phyloP scores from a whole-genome alignment of 2,797 vertebrate genomes.

The Molossus molossus region DNA sequence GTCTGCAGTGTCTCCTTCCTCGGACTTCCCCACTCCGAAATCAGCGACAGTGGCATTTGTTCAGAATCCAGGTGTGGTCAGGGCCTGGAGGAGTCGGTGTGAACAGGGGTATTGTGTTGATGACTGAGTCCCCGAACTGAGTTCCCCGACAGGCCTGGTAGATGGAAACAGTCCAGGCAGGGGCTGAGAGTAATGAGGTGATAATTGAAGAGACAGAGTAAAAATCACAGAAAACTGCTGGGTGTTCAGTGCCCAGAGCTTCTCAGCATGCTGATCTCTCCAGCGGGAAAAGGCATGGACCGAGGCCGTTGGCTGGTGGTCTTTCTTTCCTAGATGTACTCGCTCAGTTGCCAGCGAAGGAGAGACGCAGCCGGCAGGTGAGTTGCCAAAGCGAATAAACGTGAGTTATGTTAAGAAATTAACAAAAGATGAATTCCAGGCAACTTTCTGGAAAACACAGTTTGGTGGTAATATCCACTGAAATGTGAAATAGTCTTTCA shows the following conservation, averaged over 20 bases:
- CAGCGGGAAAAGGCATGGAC: neutral
- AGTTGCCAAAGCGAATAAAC: conserved; percentile 64
- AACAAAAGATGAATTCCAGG: conserved; percentile 71
- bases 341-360: conserved; percentile 38
- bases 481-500: conserved; percentile 73
- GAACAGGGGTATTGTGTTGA: neutral
- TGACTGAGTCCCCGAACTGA: neutral
- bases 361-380: conserved; percentile 57
- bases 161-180: neutral
- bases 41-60: neutral
- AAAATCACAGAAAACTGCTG: neutral
- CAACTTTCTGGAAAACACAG: conserved; percentile 75
- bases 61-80: neutral
- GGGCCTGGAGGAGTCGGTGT: neutral
- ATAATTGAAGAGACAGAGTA: conserved; percentile 13
- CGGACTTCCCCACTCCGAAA: neutral
- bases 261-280: neutral
- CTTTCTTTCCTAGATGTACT: conserved; percentile 31
- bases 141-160: neutral
- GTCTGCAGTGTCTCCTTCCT: neutral
- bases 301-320: neutral
- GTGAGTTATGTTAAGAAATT: conserved; percentile 76
- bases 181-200: conserved; percentile 31
- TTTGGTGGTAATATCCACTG: conserved; percentile 62
- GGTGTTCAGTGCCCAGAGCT: neutral